These are phyloP conservation scores for Echinometra lucunter DNA, from an alignment of 53 echinoderm and acorn worm genomes.

Conservation along the genomic window DNA sequence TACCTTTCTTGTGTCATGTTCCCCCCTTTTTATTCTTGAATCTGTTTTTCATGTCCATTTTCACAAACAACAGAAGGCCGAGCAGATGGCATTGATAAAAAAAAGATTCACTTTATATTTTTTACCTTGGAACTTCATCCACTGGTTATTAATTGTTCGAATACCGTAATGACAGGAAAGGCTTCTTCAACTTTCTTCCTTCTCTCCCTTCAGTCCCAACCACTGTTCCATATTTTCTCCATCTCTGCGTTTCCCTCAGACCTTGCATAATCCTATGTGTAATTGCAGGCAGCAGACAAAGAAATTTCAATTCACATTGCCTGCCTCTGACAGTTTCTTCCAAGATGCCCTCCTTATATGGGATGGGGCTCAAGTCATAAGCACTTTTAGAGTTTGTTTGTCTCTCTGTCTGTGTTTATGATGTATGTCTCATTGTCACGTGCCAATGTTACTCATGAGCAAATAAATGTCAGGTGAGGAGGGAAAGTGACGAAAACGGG, in stretches of 20 bases:
- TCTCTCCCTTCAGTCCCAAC: background rate
- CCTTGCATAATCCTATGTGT: background rate
- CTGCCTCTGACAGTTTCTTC: background rate
- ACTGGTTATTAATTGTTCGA: too few relatives aligned
- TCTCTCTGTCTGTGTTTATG: conserved; percentile 12
- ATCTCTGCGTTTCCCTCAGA: background rate
- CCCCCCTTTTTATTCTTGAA: background rate
- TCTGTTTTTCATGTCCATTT: background rate
- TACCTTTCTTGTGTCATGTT: background rate
- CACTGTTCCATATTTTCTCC: background rate
- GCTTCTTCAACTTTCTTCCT: background rate
- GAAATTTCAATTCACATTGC: background rate
- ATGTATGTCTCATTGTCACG: conserved; percentile 22
- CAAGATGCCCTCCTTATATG: conserved; percentile 17
- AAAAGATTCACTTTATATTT: background rate
- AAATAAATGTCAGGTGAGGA: background rate
- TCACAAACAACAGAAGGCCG: background rate
- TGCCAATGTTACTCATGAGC: background rate
- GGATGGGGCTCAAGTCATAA: background rate
- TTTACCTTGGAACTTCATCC: background rate
- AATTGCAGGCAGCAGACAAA: background rate
- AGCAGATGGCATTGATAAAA: background rate
- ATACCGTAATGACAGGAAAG: background rate
- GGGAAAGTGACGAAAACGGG: background rate
- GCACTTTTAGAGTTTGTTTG: conserved; percentile 40